phyloP scores from a whole-genome alignment of 2,888 invertebrate genomes.

The Oeneis ivallda region DNA sequence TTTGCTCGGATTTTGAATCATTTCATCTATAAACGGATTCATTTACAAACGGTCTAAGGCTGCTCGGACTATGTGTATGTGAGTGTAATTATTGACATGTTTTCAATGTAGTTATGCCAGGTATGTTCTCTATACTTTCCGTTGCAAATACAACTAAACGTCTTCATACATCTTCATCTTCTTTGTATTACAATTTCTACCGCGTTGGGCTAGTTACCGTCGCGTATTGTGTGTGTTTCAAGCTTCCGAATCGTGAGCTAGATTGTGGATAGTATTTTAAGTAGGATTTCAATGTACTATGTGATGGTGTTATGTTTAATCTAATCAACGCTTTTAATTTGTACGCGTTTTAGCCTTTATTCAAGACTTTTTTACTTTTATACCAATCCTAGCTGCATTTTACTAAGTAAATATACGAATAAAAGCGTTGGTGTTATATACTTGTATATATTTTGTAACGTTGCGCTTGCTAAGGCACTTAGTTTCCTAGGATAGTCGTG shows the following conservation, averaged over 20 bases:
- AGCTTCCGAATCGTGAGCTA: slow-evolving; percentile 2
- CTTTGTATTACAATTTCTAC: not conserved
- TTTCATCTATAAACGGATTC: too few species aligned
- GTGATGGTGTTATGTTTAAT: slow-evolving; percentile 27
- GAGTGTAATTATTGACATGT: too few species aligned
- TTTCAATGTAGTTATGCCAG: too few species aligned
- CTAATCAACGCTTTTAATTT: slow-evolving; percentile 26
- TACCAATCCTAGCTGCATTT: slow-evolving; percentile 21
- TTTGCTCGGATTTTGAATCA: too few species aligned
- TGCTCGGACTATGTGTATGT: too few species aligned
- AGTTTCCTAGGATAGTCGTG: not conserved
- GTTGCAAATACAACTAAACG: not conserved
- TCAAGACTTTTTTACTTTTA: slow-evolving; percentile 17
- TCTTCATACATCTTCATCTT: not conserved
- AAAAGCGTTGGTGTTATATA: slow-evolving; percentile 22
- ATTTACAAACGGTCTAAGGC: too few species aligned
- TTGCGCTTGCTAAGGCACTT: slow-evolving; percentile 14
- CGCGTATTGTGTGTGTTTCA: not conserved
- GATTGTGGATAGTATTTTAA: slow-evolving; percentile 14
- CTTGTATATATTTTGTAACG: slow-evolving; percentile 32
- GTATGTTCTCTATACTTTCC: too few species aligned
- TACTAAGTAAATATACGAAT: slow-evolving; percentile 18
- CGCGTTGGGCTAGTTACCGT: not conserved
- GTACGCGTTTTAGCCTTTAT: not conserved
- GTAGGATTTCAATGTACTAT: slow-evolving; percentile 26